Evolutionary conservation across 2,888 invertebrate species (phyloP).

Genomic region (Villa cingulata): DNA sequence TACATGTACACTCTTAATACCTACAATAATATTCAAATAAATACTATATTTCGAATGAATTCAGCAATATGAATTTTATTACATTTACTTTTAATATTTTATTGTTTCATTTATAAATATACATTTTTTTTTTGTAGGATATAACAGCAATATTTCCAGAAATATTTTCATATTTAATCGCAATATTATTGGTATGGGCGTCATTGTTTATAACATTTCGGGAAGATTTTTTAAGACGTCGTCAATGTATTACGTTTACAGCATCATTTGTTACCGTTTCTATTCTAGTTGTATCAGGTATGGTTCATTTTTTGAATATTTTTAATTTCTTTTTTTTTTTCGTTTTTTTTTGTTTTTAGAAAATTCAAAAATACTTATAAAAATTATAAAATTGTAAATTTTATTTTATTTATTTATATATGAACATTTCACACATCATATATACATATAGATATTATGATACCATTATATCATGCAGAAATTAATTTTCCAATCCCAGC

Average conservation of each 20-base stretch:
- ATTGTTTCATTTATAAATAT: too few species aligned
- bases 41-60: too few species aligned
- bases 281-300: slow-evolving; percentile 43
- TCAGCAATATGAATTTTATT: too few species aligned
- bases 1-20: too few species aligned
- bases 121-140: neutral
- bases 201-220: slow-evolving; percentile 31
- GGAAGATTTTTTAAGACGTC: slow-evolving; percentile 29
- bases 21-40: too few species aligned
- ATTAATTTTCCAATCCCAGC: slow-evolving; percentile 35
- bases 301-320: slow-evolving; percentile 6
- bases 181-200: slow-evolving; percentile 28
- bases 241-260: slow-evolving; percentile 31
- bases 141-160: slow-evolving; percentile 25
- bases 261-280: slow-evolving; percentile 37
- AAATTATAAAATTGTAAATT: too few species aligned
- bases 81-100: too few species aligned
- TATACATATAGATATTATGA: slow-evolving; percentile 44
- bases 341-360: slow-evolving; percentile 6
- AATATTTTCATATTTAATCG: slow-evolving; percentile 27
- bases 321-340: neutral
- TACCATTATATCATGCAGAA: slow-evolving; percentile 50
- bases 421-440: too few species aligned
- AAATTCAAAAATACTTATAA: too few species aligned
- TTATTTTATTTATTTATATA: too few species aligned